Base-by-base conservation (phyloP, 1,140 invertebrate genomes). In the Drosophila parabipectinata region DNA sequence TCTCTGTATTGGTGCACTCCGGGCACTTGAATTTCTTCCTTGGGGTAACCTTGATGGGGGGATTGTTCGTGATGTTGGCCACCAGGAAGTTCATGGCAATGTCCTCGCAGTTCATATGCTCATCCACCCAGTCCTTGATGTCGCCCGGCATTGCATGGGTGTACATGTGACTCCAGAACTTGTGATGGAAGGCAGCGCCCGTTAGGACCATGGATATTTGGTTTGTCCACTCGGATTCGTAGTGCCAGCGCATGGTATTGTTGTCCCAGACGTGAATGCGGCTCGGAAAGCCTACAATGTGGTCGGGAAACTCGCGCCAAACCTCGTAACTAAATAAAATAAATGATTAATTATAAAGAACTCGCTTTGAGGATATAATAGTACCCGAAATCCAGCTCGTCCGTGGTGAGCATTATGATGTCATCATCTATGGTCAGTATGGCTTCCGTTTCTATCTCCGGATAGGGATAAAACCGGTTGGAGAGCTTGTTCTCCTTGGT, bases 21-120 rank as follows among this genome's bases (percentile, higher is more conserved):
- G 98, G 98, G 92, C 98, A 99, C 92, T 98, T 98, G 93, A 99
- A 99, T 91, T 99, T 99, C 90, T 99, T 99, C n/a, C 98, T 94
- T 0, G 98, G 98, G 1, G 97, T 96, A n/a, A 99, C 96, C 93
- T 99, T 99, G 48, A 99, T 98, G 0, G 98, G 98, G 15, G 97
- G 95, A 93, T 98, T 98, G 67, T 96, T 95, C 1, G 97, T 98
- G n/a, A 96, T 92, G 91, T 98, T 98, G 1, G 97, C 95, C 9
- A 98, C 95, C 1, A 98, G 93, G 92, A 98, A 98, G 92, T 98
- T 98, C 96, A 98, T 98, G 0, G 97, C 97, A 77, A 98, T 98
- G 83, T 98, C 97, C 92, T 98, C 97, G 91, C 97, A 98, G 92
- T 98, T 98, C 96, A 98, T 98, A 79, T 97, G 95, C 14, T 96